phyloP scores from a whole-genome alignment of 2,113 vertebrate genomes.

The Notechis scutatus region DNA sequence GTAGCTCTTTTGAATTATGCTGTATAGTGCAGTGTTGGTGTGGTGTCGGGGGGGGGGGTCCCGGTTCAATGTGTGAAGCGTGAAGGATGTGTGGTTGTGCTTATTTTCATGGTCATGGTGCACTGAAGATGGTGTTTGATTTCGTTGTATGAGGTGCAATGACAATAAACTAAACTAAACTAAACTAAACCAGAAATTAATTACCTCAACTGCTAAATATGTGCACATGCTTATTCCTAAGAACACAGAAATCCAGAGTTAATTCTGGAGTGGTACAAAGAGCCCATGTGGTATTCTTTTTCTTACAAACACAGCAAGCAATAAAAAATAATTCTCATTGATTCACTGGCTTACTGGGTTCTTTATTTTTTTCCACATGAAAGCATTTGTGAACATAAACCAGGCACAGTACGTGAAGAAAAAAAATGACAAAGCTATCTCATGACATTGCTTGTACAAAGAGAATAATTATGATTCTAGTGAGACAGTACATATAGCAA shows the following conservation, averaged over 20 bases:
- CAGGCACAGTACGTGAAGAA: background rate
- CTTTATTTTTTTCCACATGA: background rate
- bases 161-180: no score
- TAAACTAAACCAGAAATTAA: background rate
- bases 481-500: background rate
- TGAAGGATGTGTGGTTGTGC: no score
- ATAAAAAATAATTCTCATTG: background rate
- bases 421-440: background rate
- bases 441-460: slow-evolving; percentile 9
- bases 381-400: background rate
- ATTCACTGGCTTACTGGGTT: background rate
- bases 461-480: background rate
- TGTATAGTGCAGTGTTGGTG: no score
- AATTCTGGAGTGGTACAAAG: background rate
- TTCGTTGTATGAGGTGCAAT: no score
- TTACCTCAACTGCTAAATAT: background rate
- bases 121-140: no score
- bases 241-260: background rate
- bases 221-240: background rate
- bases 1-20: no score
- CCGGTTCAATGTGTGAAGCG: no score
- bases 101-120: no score
- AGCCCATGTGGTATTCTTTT: background rate
- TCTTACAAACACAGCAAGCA: background rate
- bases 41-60: no score